These are phyloP conservation scores for Epizoanthus rinbou DNA, from an alignment of 92 coral and sea anemone species.

Conservation along the genomic window DNA sequence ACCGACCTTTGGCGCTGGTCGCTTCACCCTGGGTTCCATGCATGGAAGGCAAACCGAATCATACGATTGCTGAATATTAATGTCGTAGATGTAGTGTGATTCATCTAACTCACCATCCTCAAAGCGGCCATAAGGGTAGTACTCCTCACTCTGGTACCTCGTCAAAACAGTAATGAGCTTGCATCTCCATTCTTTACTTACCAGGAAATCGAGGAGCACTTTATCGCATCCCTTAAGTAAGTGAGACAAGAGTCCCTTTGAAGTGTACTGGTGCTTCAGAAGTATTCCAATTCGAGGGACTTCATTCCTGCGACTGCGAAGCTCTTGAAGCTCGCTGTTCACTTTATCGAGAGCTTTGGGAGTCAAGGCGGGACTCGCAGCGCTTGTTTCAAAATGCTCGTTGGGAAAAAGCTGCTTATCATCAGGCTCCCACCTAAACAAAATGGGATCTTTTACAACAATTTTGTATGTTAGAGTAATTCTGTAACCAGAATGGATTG, in stretches of 20 bases:
- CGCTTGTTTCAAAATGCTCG: conserved; percentile 58
- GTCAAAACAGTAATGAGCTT: conserved; percentile 54
- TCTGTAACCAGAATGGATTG: conserved; percentile 54
- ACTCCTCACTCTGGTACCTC: conserved; percentile 47
- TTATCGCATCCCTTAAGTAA: conserved; percentile 71
- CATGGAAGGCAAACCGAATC: background rate
- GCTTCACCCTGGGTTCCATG: background rate
- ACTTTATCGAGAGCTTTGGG: conserved; percentile 51
- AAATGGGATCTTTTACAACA: background rate
- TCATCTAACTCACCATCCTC: conserved; percentile 61
- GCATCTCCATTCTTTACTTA: conserved; percentile 60
- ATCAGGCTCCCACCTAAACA: too few relatives aligned
- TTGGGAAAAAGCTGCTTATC: conserved; percentile 26
- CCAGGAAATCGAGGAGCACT: conserved; percentile 48
- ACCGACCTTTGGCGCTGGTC: conserved; percentile 39
- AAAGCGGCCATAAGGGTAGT: conserved; percentile 4
- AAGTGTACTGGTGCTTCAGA: conserved; percentile 60
- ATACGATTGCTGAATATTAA: conserved; percentile 6
- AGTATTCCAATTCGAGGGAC: conserved; percentile 55
- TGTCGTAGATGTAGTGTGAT: conserved; percentile 57
- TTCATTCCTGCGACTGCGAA: conserved; percentile 12
- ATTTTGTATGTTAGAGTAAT: conserved; percentile 61
- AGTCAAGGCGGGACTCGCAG: conserved; percentile 49
- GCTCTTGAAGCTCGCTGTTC: conserved; percentile 52
- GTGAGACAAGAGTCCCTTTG: conserved; percentile 52